Base-by-base conservation (phyloP, 2,797 vertebrate genomes). In the Gobionotothen gibberifrons region DNA sequence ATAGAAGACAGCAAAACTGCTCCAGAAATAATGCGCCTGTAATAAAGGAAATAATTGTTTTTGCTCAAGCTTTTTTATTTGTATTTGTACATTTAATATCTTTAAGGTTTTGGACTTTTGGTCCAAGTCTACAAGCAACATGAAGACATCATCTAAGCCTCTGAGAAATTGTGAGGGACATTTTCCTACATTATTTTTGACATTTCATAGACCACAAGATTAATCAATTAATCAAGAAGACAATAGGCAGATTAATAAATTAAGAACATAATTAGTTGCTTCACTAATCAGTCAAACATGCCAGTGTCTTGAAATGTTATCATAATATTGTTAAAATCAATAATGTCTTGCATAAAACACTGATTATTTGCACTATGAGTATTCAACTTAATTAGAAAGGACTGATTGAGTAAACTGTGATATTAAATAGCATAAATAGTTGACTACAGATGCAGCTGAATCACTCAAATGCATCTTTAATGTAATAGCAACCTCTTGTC, bases 401-500 rank as follows among this genome's bases (percentile, higher is more conserved):
- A 21, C 2, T 0, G 11, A n/a, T 7, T 42, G 21, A 60, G 46
- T 49, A 5, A 70, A 21, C 7, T 63, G 53, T 58, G 26, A 54
- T 19, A 12, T 29, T 42, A 36, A 29, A 16, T 10, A 60, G 7
- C 22, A 60, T 65, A 16, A 51, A 62, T 51, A 55, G 10, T 65
- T 53, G 13, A 59, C 54, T 17, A 26, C 8, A 9, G 43, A 47
- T 62, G 47, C 3, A 9, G 62, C 32, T 63, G 40, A 59, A 43
- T 62, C 15, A 47, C 48, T 74, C 53, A 29, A 64, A 39, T 55
- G 15, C 53, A 44, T 55, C 52, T 72, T 63, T 17, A 52, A 22
- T 14, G 0, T 42, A 36, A 58, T 17, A 67, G 29, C 48, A 70
- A 43, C 44, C 60, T 42, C 67, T 42, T 19, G 5, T 74, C 40